phyloP scores from a whole-genome alignment of 2,113 vertebrate species.

The Vicugna pacos region DNA sequence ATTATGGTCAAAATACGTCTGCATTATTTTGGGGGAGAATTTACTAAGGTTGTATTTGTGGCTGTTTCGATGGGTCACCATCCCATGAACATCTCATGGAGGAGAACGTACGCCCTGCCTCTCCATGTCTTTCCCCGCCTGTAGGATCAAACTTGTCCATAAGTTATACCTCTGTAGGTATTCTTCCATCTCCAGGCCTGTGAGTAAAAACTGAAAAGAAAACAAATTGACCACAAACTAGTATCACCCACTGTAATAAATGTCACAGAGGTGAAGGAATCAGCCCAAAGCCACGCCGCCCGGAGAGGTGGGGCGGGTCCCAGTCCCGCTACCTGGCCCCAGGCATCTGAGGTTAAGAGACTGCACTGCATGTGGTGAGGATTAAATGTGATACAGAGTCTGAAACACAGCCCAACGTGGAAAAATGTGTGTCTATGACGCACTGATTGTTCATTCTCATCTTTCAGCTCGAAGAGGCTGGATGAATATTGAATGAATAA shows the following conservation, averaged over 20 bases:
- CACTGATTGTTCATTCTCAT: no score
- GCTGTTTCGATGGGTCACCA: background rate
- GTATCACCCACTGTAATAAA: fast-evolving
- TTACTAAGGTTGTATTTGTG: background rate
- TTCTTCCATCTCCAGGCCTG: background rate
- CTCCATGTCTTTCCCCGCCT: background rate
- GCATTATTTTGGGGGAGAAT: background rate
- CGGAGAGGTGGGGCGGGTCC: fast-evolving
- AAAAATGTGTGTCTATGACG: background rate
- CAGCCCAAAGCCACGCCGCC: fast-evolving
- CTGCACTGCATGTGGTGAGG: background rate
- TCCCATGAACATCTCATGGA: background rate
- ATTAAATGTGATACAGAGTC: background rate
- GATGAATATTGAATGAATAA: fast-evolving
- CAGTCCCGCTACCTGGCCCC: fast-evolving
- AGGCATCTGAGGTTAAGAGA: background rate
- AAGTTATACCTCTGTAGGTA: background rate
- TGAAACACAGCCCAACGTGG: background rate
- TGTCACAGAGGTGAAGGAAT: background rate
- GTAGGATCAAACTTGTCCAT: background rate
- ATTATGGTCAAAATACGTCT: background rate
- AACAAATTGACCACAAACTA: no score
- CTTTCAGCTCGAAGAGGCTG: background rate
- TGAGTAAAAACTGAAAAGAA: no score
- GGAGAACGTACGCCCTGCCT: background rate